Evolutionary conservation across 2,113 vertebrate genomes (phyloP).

Genomic region (Sinocyclocheilus anophthalmus): DNA sequence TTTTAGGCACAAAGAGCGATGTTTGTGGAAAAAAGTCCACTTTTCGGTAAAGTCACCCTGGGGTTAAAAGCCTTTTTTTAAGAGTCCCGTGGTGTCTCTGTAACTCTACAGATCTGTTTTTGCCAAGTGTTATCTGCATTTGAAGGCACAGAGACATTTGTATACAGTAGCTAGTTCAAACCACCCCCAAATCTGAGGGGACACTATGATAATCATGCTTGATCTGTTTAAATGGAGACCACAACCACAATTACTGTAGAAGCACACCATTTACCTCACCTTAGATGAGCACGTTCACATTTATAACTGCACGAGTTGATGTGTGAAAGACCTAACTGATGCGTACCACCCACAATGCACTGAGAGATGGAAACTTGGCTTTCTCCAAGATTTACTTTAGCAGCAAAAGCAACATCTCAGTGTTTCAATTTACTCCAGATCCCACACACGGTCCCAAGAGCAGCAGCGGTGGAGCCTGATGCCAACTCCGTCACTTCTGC

Average conservation of each 20-base stretch:
- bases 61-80: neutral
- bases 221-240: neutral
- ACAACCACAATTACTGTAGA: neutral
- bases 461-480: neutral
- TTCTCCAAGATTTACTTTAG: slow-evolving; percentile 17
- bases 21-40: neutral
- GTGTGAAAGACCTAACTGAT: slow-evolving; percentile 26
- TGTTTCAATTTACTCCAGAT: slow-evolving; percentile 16
- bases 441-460: neutral
- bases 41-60: neutral
- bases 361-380: slow-evolving; percentile 23
- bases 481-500: slow-evolving; percentile 20
- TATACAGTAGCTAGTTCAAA: neutral
- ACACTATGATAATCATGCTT: neutral
- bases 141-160: neutral
- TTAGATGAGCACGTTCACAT: slow-evolving; percentile 9
- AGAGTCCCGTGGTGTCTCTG: neutral
- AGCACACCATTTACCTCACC: slow-evolving; percentile 6
- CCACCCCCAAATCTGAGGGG: neutral
- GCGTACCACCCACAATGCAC: slow-evolving; percentile 25
- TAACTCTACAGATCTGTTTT: neutral
- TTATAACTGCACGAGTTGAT: slow-evolving; percentile 3
- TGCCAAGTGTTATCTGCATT: neutral
- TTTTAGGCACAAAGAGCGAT: neutral
- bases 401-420: slow-evolving; percentile 27